These are phyloP conservation scores for Anoplopoma fimbria DNA, from an alignment of 2,113 vertebrate genomes.

Conservation along the genomic window DNA sequence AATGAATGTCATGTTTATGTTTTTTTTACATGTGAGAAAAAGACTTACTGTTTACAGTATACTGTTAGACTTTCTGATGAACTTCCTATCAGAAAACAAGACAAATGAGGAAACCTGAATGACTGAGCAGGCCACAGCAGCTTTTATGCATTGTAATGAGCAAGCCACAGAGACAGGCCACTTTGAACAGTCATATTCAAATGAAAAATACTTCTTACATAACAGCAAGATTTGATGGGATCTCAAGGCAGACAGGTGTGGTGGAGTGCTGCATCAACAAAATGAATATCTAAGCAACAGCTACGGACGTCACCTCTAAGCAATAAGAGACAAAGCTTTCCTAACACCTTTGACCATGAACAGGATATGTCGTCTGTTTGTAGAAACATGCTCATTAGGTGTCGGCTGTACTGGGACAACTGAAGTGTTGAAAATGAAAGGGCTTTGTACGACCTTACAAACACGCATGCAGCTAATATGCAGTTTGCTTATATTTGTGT, in stretches of 20 bases:
- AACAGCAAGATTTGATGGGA: slow-evolving; percentile 16
- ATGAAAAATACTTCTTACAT: slow-evolving; percentile 14
- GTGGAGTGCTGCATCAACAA: background rate
- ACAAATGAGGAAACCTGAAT: slow-evolving; percentile 8
- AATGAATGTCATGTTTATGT: slow-evolving; percentile 59
- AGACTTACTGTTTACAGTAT: background rate
- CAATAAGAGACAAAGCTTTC: slow-evolving; percentile 22
- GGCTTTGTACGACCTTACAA: background rate
- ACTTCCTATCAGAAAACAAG: slow-evolving; percentile 45
- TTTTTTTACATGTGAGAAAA: slow-evolving; percentile 53
- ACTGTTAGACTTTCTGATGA: slow-evolving; percentile 42
- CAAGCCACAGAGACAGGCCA: slow-evolving; percentile 31
- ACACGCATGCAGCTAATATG: background rate
- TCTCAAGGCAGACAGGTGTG: background rate
- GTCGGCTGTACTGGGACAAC: background rate
- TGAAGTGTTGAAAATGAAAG: background rate
- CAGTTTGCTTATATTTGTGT: slow-evolving; percentile 2
- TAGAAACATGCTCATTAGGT: background rate
- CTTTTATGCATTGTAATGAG: background rate
- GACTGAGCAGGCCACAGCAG: background rate
- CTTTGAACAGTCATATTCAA: slow-evolving; percentile 42
- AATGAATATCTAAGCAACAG: slow-evolving; percentile 40
- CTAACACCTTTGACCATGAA: background rate
- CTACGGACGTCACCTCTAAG: slow-evolving; percentile 8
- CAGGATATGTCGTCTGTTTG: slow-evolving; percentile 8